These are phyloP conservation scores for Myocastor coypus DNA, from an alignment of 2,113 vertebrate genomes.

Conservation along the genomic window DNA sequence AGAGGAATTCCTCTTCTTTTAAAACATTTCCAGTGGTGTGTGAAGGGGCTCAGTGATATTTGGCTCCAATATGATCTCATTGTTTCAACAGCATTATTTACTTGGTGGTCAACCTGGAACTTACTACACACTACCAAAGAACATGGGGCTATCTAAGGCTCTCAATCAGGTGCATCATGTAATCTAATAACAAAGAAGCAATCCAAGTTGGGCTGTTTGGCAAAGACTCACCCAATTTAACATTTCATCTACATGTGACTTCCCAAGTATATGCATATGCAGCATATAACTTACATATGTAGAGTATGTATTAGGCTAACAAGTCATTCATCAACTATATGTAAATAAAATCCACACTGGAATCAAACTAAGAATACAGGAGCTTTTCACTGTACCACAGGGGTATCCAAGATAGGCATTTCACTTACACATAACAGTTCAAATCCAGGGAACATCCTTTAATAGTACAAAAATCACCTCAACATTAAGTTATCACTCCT, in stretches of 20 bases:
- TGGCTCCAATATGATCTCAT: neutral
- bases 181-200: neutral
- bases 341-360: neutral
- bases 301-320: neutral
- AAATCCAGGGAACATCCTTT: neutral
- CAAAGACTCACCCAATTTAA: neutral
- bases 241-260: neutral
- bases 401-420: neutral
- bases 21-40: neutral
- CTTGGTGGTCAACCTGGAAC: neutral
- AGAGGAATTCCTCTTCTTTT: neutral
- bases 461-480: neutral
- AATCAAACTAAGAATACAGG: neutral
- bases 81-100: neutral
- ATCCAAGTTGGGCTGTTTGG: neutral
- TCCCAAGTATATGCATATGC: neutral
- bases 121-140: neutral
- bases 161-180: neutral
- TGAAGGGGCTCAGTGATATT: neutral
- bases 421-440: neutral
- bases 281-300: neutral
- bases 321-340: neutral
- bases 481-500: neutral
- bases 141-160: neutral
- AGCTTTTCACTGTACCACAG: slow-evolving; percentile 1